Percentiles rank a stretch among this genome's conserved stretches.
Conservation (phyloP, 2,888 invertebrate genomes). For the Nephrotoma flavescens region DNA sequence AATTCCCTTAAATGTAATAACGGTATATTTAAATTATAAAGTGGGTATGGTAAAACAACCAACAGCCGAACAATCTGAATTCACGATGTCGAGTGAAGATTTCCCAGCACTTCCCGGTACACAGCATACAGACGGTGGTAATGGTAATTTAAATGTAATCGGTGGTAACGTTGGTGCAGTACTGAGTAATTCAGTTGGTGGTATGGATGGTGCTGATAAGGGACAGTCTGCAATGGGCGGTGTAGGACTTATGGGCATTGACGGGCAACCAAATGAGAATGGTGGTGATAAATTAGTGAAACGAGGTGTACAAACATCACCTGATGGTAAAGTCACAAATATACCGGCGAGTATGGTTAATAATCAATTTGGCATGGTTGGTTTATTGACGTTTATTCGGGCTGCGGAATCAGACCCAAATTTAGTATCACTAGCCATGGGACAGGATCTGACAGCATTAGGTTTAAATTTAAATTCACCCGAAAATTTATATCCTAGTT, state of each 20-base stretch:
- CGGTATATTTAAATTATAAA: slow-evolving; percentile 19
- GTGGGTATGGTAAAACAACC: slow-evolving; percentile 94
- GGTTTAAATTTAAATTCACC: slow-evolving; percentile 97
- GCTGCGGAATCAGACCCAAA: slow-evolving; percentile 96
- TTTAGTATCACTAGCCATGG: slow-evolving; percentile 89
- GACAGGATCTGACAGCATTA: slow-evolving; percentile 94
- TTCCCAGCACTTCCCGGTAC: slow-evolving; percentile 98
- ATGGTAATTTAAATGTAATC: slow-evolving; percentile 31
- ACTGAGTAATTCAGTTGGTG: slow-evolving; percentile 6
- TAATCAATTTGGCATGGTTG: slow-evolving; percentile 99
- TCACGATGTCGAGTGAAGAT: slow-evolving; percentile 97
- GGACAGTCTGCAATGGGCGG: slow-evolving; percentile 8
- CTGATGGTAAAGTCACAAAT: slow-evolving; percentile 94
- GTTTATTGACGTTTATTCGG: slow-evolving; percentile 92
- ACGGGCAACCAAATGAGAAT: slow-evolving; percentile 8
- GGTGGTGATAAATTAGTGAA: slow-evolving; percentile 39
- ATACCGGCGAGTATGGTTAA: slow-evolving; percentile 98
- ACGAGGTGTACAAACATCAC: slow-evolving; percentile 87
- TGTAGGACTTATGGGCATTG: slow-evolving; percentile 14
- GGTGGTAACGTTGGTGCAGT: background rate
- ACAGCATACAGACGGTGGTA: slow-evolving; percentile 49
- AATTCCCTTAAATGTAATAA: background rate
- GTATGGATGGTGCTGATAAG: slow-evolving; percentile 28
- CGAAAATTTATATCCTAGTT: slow-evolving; percentile 94
- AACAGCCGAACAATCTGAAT: slow-evolving; percentile 80